Conservation (phyloP, 2,797 vertebrate genomes). For the Microchirus variegatus region DNA sequence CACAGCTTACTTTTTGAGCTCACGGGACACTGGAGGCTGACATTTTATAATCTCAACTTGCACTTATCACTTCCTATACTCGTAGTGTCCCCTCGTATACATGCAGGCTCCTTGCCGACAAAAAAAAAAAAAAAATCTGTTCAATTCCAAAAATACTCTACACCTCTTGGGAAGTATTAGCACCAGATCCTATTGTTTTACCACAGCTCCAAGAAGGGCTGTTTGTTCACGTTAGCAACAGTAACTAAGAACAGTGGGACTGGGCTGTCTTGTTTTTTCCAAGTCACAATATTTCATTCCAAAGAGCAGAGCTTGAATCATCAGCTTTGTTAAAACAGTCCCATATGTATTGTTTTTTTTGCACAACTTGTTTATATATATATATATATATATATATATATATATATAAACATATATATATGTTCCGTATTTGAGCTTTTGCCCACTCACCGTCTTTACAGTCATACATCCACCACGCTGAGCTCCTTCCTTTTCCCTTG, state of each 20-base stretch:
- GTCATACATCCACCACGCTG: slow-evolving; percentile 59
- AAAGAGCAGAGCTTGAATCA: slow-evolving; percentile 12
- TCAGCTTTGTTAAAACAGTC: slow-evolving; percentile 31
- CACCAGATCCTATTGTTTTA: slow-evolving; percentile 72
- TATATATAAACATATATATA: too few species aligned
- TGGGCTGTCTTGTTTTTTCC: slow-evolving; percentile 31
- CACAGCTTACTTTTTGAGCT: slow-evolving; percentile 1
- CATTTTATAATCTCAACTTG: not conserved
- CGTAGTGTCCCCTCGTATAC: slow-evolving; percentile 5
- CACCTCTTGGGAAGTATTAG: slow-evolving; percentile 62
- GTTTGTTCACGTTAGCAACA: slow-evolving; percentile 67
- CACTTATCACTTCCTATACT: not conserved
- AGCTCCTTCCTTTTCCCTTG: slow-evolving; percentile 71
- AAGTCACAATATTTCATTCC: slow-evolving; percentile 15
- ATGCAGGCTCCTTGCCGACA: slow-evolving; percentile 33
- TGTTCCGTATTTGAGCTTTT: too few species aligned
- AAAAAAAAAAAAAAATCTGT: slow-evolving; percentile 40
- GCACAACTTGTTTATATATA: slow-evolving; percentile 20
- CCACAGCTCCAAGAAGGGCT: slow-evolving; percentile 46
- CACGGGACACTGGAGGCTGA: not conserved
- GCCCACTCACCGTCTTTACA: slow-evolving; percentile 30
- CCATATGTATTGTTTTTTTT: slow-evolving; percentile 13
- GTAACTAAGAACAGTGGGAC: slow-evolving; percentile 45
- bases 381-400: too few species aligned
- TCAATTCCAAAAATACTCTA: slow-evolving; percentile 63